A percentile compares a stretch with the other conserved stretches of the same genome.
Evolutionary conservation across 2,888 invertebrate species (phyloP).

Genomic region (Pseudoips prasinana): DNA sequence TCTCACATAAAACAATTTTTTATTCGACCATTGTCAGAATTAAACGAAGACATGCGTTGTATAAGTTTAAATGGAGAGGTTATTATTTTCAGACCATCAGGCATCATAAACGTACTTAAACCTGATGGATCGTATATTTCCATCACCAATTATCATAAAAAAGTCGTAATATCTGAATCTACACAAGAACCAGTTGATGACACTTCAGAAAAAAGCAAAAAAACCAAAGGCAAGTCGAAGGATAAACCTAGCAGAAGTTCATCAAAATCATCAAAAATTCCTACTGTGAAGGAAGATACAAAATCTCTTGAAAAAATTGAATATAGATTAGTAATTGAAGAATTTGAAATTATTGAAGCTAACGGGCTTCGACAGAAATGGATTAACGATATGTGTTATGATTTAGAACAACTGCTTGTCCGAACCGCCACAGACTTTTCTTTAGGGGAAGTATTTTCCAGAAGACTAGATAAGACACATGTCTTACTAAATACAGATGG

Average conservation of each 20-base stretch:
- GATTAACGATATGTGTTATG: constrained; percentile 39
- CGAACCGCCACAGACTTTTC: constrained; percentile 69
- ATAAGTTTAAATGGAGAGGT: constrained; percentile 69
- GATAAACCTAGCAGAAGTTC: constrained; percentile 44
- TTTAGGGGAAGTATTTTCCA: constrained; percentile 65
- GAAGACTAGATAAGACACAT: constrained; percentile 67
- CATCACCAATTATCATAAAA: constrained; percentile 55
- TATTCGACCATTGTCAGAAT: constrained; percentile 26
- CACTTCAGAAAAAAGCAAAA: constrained; percentile 52
- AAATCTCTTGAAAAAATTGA: constrained; percentile 13
- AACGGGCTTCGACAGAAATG: constrained; percentile 59
- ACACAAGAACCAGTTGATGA: constrained; percentile 38
- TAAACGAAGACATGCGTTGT: constrained; percentile 63
- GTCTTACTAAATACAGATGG: constrained; percentile 67
- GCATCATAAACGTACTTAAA: constrained; percentile 53
- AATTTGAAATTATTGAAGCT: constrained; percentile 60
- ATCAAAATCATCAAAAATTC: constrained; percentile 46
- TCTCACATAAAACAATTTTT: constrained; percentile 68
- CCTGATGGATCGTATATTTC: constrained; percentile 60
- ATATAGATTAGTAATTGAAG: constrained; percentile 56
- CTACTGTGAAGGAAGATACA: constrained; percentile 28
- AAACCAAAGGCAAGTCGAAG: constrained; percentile 43
- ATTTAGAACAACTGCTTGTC: constrained; percentile 57
- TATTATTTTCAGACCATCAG: constrained; percentile 55
- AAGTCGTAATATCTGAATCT: constrained; percentile 21